Percentiles rank a stretch among this genome's conserved stretches.
These are phyloP conservation scores for Craterocephalus amniculus DNA, from an alignment of 2,797 vertebrate species.

Conservation along the genomic window DNA sequence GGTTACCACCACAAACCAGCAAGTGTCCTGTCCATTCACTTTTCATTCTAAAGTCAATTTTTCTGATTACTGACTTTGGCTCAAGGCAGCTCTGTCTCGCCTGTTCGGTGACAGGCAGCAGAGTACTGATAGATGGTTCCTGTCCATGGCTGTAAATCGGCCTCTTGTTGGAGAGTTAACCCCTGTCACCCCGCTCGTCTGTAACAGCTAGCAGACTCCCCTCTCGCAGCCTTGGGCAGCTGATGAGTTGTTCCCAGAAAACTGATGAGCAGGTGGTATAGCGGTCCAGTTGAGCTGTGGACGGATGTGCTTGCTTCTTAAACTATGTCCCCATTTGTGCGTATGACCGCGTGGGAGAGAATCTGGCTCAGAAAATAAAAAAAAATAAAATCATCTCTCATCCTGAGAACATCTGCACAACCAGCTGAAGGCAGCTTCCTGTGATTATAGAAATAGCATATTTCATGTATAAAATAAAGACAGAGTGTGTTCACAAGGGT, in stretches of 20 bases:
- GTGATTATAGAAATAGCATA: constrained; percentile 50
- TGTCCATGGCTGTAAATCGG: constrained; percentile 76
- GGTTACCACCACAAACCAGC: constrained; percentile 13
- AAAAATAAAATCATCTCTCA: constrained; percentile 38
- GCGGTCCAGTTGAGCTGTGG: constrained; percentile 56
- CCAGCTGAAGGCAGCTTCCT: constrained; percentile 64
- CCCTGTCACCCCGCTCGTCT: constrained; percentile 72
- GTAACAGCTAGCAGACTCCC: constrained; percentile 64
- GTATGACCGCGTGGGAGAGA: constrained; percentile 54
- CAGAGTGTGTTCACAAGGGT: constrained; percentile 29
- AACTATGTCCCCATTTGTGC: constrained; percentile 30
- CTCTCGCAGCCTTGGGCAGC: constrained; percentile 70
- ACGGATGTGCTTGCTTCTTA: constrained; percentile 40
- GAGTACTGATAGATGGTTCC: constrained; percentile 78
- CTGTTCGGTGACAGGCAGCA: constrained; percentile 63
- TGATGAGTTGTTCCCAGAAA: constrained; percentile 71
- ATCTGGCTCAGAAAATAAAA: constrained; percentile 33
- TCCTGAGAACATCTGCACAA: constrained; percentile 55
- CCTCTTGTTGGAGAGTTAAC: constrained; percentile 81
- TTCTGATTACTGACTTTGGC: constrained; percentile 53
- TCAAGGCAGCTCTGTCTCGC: constrained; percentile 42
- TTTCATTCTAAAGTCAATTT: constrained; percentile 39
- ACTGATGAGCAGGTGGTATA: constrained; percentile 74
- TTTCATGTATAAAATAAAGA: constrained; percentile 35
- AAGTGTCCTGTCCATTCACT: constrained; percentile 38